A percentile compares a stretch with the other conserved stretches of the same genome.
These are phyloP conservation scores for Shinisaurus crocodilurus DNA, from an alignment of 2,113 vertebrate species.

Conservation along the genomic window DNA sequence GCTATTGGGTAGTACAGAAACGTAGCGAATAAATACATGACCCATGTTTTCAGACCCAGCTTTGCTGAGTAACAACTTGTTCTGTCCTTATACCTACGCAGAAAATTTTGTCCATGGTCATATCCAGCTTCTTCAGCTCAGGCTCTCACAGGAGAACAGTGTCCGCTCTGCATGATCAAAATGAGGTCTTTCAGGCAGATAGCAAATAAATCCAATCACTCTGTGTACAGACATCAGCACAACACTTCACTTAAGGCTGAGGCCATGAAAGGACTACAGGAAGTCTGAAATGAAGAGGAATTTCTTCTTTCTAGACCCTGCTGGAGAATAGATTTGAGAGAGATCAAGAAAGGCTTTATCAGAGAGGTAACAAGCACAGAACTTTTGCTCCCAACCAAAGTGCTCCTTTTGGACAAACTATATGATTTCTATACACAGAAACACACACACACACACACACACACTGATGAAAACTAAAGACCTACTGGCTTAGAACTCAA, in stretches of 20 bases:
- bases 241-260: background rate
- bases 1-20: no score
- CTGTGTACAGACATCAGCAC: background rate
- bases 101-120: background rate
- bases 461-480: no score
- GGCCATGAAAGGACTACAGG: constrained; percentile 6
- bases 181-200: background rate
- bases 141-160: background rate
- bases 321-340: constrained; percentile 37
- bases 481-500: background rate
- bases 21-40: background rate
- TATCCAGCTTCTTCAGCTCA: background rate
- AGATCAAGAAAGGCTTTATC: constrained; percentile 44
- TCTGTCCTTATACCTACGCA: background rate
- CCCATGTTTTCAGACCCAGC: background rate
- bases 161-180: background rate
- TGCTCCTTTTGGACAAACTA: constrained; percentile 41
- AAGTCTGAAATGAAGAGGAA: constrained; percentile 29
- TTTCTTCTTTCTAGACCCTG: constrained; percentile 46
- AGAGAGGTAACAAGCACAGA: constrained; percentile 31
- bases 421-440: background rate
- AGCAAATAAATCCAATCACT: background rate
- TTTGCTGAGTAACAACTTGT: background rate
- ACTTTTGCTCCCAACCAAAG: constrained; percentile 36
- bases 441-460: background rate